These are phyloP conservation scores for Palythoa caribaeorum DNA, from an alignment of 92 coral and sea anemone species.

Conservation along the genomic window DNA sequence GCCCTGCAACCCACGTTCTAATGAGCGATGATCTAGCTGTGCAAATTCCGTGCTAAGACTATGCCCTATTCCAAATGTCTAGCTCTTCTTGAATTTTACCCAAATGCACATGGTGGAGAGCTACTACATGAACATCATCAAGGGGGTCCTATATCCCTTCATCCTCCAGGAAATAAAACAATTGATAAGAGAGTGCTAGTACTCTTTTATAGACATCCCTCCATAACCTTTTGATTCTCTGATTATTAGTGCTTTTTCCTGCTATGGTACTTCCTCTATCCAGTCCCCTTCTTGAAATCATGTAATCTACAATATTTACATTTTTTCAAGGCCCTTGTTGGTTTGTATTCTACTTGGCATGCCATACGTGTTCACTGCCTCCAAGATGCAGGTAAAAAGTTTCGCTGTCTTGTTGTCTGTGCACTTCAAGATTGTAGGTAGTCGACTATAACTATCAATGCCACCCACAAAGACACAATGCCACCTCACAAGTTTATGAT, in stretches of 20 bases:
- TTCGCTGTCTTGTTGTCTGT: slow-evolving; percentile 61
- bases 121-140: not conserved
- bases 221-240: slow-evolving; percentile 59
- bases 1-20: not conserved
- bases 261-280: slow-evolving; percentile 65
- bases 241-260: slow-evolving; percentile 33
- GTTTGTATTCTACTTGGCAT: slow-evolving; percentile 64
- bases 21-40: not conserved
- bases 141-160: not conserved
- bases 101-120: not conserved
- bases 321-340: slow-evolving; percentile 64
- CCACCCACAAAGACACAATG: slow-evolving; percentile 54
- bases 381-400: slow-evolving; percentile 40
- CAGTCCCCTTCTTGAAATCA: slow-evolving; percentile 61
- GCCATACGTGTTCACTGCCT: slow-evolving; percentile 49
- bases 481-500: slow-evolving; percentile 68
- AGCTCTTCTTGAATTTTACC: not conserved
- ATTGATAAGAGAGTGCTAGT: slow-evolving; percentile 44
- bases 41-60: not conserved
- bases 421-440: slow-evolving; percentile 58
- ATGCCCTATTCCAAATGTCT: not conserved
- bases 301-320: slow-evolving; percentile 56
- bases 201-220: slow-evolving; percentile 59
- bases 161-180: slow-evolving; percentile 32
- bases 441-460: slow-evolving; percentile 57